A percentile compares a stretch with the other conserved stretches of the same genome.
Conservation (phyloP, 2,797 vertebrate genomes). For the Denticeps clupeoides region DNA sequence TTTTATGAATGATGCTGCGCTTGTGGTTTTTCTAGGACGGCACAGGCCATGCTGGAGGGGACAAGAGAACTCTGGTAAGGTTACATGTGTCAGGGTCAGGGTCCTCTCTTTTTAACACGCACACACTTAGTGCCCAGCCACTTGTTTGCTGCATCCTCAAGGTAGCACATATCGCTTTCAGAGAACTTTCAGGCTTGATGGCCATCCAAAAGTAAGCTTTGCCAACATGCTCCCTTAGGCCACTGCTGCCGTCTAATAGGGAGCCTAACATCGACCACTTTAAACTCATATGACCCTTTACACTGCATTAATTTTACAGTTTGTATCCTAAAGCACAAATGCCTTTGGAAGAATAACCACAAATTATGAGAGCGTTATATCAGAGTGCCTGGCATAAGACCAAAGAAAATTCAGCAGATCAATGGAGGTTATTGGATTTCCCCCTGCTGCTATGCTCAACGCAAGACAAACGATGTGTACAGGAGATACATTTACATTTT, state of each 20-base stretch:
- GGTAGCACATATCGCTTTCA: too few species aligned
- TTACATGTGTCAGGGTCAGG: too few species aligned
- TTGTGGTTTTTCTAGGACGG: conserved; percentile 20
- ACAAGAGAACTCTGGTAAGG: not conserved
- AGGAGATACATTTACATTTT: too few species aligned
- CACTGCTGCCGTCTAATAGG: too few species aligned
- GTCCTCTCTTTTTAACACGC: not conserved
- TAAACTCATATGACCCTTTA: too few species aligned
- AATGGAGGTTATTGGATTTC: conserved; percentile 19
- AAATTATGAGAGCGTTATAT: conserved; percentile 19
- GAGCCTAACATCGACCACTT: too few species aligned
- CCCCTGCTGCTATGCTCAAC: conserved; percentile 8
- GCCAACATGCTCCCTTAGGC: too few species aligned
- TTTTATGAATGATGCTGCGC: conserved; percentile 11
- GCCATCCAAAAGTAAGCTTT: too few species aligned
- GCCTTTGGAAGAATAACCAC: conserved; percentile 5
- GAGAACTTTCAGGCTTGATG: too few species aligned
- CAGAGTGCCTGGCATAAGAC: conserved; percentile 12
- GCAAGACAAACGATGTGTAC: too few species aligned
- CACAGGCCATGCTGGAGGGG: conserved; percentile 1
- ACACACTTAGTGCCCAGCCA: too few species aligned
- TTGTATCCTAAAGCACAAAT: not conserved
- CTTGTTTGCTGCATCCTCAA: too few species aligned
- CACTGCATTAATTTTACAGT: not conserved
- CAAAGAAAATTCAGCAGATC: conserved; percentile 16